These are phyloP conservation scores for Xylota segnis DNA, from an alignment of 2,888 invertebrate species.

Conservation along the genomic window DNA sequence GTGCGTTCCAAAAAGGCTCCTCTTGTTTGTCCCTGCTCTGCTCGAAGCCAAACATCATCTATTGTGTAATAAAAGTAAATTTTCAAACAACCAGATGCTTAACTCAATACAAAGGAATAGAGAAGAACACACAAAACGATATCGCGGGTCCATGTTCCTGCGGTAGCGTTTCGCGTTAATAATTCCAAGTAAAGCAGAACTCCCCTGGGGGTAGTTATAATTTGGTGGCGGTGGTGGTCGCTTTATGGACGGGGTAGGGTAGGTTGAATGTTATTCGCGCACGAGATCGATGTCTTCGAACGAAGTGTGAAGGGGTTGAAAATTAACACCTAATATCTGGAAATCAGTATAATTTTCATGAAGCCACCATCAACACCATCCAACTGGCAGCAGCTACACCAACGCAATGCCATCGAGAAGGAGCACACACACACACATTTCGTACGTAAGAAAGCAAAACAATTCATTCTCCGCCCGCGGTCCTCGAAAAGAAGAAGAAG, in stretches of 20 bases:
- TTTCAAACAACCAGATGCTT: slow-evolving; percentile 61
- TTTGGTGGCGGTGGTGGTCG: slow-evolving; percentile 48
- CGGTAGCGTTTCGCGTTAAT: slow-evolving; percentile 58
- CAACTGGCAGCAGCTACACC: slow-evolving; percentile 4
- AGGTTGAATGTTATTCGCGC: slow-evolving; percentile 33
- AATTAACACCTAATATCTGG: slow-evolving; percentile 79
- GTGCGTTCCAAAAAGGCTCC: slow-evolving; percentile 53
- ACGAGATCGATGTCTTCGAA: slow-evolving; percentile 70
- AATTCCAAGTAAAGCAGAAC: slow-evolving; percentile 61
- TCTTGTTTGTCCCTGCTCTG: too few relatives aligned
- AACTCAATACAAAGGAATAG: slow-evolving; percentile 53
- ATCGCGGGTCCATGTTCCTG: slow-evolving; percentile 42
- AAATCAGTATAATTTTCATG: slow-evolving; percentile 78
- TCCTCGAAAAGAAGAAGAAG: slow-evolving; percentile 37
- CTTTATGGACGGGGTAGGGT: background rate
- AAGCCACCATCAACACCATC: slow-evolving; percentile 54
- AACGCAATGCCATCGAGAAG: slow-evolving; percentile 12
- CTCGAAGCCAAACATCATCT: slow-evolving; percentile 42
- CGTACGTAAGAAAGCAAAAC: slow-evolving; percentile 66
- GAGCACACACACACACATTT: slow-evolving; percentile 33
- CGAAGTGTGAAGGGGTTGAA: slow-evolving; percentile 76
- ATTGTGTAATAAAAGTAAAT: slow-evolving; percentile 59
- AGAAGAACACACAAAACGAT: slow-evolving; percentile 34
- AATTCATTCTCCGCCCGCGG: slow-evolving; percentile 71
- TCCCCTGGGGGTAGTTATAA: slow-evolving; percentile 70